Evolutionary conservation across 2,888 invertebrate species (phyloP), one percentile per base, ranked within the genome.

Genomic region (Sympetrum striolatum): DNA sequence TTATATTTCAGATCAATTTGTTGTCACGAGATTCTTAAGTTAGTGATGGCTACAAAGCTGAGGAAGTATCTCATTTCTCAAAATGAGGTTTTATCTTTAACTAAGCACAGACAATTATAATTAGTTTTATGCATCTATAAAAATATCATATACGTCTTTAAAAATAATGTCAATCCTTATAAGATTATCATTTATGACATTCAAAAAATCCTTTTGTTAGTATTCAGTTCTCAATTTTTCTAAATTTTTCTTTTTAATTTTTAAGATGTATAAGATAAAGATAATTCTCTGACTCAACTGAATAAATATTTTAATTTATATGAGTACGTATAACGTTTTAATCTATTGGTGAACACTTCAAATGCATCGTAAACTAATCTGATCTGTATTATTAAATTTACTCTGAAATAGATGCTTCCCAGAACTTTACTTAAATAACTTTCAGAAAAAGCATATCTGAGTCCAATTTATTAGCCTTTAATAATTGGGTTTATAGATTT

Each of bases 381-480:
- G 86, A 14, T 60, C 37, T 73, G 73, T 73, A 73, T 31, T 25
- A 73, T 73, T 64, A 37, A 25, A 86, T 31, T 60, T 86, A 39
- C 22, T 86, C 82, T 82, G 82, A 53, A 82, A 35, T 82, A 58
- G 48, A 58, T 58, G 82, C 82, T 82, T 82, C 64, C 86, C 60
- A 86, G 22, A 48, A 35, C 22, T 37, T 64, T 64, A 37, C n/a
- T 22, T 86, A 86, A 86, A 73, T 25, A 73, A 73, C 4, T 73
- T 10, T 73, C 73, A 73, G 8, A 25, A 31, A 53, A 73, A 37
- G 22, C 86, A 86, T 86, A 86, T 86, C 86, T 37, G 14, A 58
- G 58, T 86, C n/a, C 53, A 86, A 48, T 58, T n/a, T 22, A 58
- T 58, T 58, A 37, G 53, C 18, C 18, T 53, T 60, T 15, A 14